A percentile compares a stretch with the other conserved stretches of the same genome.
Conservation (phyloP, 2,888 invertebrate species). For the Idaea aversata region DNA sequence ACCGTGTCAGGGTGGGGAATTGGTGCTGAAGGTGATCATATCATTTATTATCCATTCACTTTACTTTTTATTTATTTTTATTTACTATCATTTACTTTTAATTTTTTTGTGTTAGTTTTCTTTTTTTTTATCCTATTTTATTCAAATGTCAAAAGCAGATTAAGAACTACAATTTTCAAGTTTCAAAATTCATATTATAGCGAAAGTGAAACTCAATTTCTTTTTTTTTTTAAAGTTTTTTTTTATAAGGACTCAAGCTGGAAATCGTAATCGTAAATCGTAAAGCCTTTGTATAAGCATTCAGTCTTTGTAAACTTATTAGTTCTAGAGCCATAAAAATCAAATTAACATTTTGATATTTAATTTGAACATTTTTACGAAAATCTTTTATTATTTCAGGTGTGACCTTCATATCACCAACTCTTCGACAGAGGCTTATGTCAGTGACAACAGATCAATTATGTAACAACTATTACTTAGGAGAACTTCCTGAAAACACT, state of each 20-base stretch:
- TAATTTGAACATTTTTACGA: too few relatives aligned
- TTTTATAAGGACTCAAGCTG: too few relatives aligned
- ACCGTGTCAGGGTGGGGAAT: slow-evolving; percentile 71
- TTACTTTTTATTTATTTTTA: neutral
- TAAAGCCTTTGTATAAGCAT: too few relatives aligned
- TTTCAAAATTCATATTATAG: too few relatives aligned
- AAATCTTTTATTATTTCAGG: slow-evolving; percentile 43
- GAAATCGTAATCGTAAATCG: too few relatives aligned
- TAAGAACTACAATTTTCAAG: neutral
- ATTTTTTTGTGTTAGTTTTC: too few relatives aligned
- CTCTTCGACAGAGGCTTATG: slow-evolving; percentile 64
- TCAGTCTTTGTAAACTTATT: too few relatives aligned
- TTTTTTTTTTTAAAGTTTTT: too few relatives aligned
- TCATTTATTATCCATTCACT: neutral
- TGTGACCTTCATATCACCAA: slow-evolving; percentile 67
- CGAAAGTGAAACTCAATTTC: too few relatives aligned
- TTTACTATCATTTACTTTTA: too few relatives aligned
- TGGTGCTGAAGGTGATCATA: slow-evolving; percentile 55
- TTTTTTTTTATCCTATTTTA: neutral
- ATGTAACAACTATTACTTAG: slow-evolving; percentile 54
- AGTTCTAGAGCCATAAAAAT: too few relatives aligned
- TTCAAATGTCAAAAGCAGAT: neutral
- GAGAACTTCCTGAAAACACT: slow-evolving; percentile 49
- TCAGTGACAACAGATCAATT: slow-evolving; percentile 60
- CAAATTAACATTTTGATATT: too few relatives aligned